Conservation (phyloP, 2,113 vertebrate species). For the Pelmatolapia mariae region DNA sequence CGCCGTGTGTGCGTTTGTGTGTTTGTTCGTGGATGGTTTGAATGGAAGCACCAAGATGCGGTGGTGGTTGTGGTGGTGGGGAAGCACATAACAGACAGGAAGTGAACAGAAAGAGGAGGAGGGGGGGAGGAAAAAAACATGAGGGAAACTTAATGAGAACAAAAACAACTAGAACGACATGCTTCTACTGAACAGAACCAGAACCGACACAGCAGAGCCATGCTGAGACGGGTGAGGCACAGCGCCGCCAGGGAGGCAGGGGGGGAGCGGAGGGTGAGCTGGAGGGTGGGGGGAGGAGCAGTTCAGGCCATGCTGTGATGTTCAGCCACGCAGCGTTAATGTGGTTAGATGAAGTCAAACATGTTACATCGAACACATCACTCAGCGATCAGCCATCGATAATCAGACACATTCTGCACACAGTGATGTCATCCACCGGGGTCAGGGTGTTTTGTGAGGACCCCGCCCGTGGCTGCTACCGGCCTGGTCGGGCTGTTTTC, state of each 20-base stretch:
- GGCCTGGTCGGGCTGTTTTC: not conserved
- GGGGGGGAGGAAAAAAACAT: slow-evolving; percentile 73
- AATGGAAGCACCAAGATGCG: slow-evolving; percentile 80
- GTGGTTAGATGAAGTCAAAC: not conserved
- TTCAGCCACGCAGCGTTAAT: slow-evolving; percentile 2
- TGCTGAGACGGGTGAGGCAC: slow-evolving; percentile 28
- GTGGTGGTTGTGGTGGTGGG: slow-evolving; percentile 72
- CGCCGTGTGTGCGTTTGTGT: slow-evolving; percentile 6
- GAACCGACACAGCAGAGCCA: slow-evolving; percentile 47
- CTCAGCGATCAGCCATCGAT: not conserved
- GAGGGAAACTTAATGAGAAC: slow-evolving; percentile 76
- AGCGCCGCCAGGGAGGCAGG: not conserved
- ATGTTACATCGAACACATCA: not conserved
- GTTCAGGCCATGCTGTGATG: slow-evolving; percentile 62
- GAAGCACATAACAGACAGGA: slow-evolving; percentile 48
- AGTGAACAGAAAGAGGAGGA: slow-evolving; percentile 68
- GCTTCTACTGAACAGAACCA: slow-evolving; percentile 77
- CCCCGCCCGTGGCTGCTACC: not conserved
- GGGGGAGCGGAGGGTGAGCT: slow-evolving; percentile 20
- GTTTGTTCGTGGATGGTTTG: slow-evolving; percentile 64
- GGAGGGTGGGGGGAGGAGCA: slow-evolving; percentile 55
- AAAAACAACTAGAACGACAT: slow-evolving; percentile 77
- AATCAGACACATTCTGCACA: not conserved
- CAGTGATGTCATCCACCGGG: not conserved
- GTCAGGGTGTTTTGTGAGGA: not conserved